Evolutionary conservation across 2,113 vertebrate species (phyloP).

Genomic region (Xiphophorus hellerii): DNA sequence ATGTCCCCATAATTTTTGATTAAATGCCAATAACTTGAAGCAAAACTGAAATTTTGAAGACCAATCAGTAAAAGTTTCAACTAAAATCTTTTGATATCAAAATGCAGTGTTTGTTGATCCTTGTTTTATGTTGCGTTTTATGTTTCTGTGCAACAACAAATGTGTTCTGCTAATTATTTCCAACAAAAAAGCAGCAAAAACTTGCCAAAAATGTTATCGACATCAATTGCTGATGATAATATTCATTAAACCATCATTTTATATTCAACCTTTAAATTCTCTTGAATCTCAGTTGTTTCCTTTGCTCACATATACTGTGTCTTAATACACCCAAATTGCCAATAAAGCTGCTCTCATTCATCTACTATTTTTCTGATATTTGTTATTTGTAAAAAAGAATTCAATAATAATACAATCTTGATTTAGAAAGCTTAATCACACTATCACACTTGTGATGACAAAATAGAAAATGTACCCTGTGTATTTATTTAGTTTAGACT

Average conservation of each 20-base stretch:
- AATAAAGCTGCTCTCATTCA: conserved; percentile 7
- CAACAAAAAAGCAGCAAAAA: background rate
- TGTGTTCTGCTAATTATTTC: background rate
- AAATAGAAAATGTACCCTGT: background rate
- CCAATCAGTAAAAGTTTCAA: background rate
- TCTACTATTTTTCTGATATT: background rate
- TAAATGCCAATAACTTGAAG: background rate
- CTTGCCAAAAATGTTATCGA: background rate
- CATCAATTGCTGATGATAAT: background rate
- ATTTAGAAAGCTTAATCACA: background rate
- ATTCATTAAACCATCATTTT: background rate
- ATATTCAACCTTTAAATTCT: background rate
- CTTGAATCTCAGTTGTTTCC: background rate
- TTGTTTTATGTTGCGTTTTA: background rate
- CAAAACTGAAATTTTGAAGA: background rate
- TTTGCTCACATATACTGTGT: background rate
- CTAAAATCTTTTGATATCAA: background rate
- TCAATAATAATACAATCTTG: background rate
- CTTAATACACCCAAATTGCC: background rate
- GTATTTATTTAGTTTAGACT: background rate
- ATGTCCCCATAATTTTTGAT: background rate
- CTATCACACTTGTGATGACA: background rate
- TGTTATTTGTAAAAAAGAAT: background rate
- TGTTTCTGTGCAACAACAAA: background rate
- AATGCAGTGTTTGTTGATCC: background rate